These are phyloP conservation scores for Ondatra zibethicus DNA, from an alignment of 2,113 vertebrate species.

Conservation along the genomic window DNA sequence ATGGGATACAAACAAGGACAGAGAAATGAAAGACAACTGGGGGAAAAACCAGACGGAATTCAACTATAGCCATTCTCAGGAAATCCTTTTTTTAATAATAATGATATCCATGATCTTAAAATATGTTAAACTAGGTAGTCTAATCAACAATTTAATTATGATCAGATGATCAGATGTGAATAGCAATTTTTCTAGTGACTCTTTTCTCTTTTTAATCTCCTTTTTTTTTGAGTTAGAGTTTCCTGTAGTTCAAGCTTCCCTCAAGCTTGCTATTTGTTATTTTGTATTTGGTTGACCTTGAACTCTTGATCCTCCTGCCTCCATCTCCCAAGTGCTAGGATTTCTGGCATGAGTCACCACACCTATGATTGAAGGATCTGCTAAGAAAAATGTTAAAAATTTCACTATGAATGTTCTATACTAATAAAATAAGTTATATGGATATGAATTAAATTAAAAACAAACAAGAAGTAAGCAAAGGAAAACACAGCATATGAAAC, in stretches of 20 bases:
- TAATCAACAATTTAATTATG: conserved; percentile 21
- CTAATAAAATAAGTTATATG: not conserved
- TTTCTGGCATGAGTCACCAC: not conserved
- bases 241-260: not conserved
- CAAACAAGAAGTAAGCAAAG: not conserved
- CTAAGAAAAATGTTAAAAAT: not conserved
- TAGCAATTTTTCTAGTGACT: not conserved
- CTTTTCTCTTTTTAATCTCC: not conserved
- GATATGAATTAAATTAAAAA: conserved; percentile 36
- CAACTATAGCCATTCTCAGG: not conserved
- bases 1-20: not conserved
- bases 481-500: not conserved
- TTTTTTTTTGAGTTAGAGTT: not conserved
- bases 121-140: not conserved
- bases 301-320: not conserved
- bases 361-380: not conserved
- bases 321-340: not conserved
- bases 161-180: conserved; percentile 11
- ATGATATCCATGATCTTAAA: not conserved
- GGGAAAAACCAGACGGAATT: not conserved
- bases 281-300: not conserved
- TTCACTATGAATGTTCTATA: not conserved
- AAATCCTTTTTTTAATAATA: not conserved
- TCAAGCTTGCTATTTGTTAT: not conserved
- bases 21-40: not conserved